Evolutionary conservation across 2,797 vertebrate genomes (phyloP).

Genomic region (Hirundo rustica): DNA sequence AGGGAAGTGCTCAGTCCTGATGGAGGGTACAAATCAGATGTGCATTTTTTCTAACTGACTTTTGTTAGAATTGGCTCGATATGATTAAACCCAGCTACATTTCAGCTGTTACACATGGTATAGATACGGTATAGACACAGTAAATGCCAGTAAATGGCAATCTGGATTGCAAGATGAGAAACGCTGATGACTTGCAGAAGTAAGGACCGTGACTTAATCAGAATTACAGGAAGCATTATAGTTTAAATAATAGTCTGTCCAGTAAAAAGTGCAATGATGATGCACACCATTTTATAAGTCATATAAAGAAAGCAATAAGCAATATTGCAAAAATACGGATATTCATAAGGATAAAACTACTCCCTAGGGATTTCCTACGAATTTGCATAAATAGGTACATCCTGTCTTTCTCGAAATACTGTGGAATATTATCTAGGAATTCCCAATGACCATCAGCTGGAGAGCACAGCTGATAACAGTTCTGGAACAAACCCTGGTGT

Average conservation of each 20-base stretch:
- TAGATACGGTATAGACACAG: neutral
- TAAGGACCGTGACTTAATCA: neutral
- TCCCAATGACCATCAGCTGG: neutral
- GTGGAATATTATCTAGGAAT: neutral
- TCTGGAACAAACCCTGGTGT: neutral
- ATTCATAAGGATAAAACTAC: neutral
- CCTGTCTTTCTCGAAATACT: neutral
- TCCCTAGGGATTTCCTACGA: neutral
- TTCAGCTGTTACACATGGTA: neutral
- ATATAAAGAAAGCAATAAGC: neutral
- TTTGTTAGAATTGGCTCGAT: neutral
- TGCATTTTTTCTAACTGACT: neutral
- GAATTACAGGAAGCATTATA: neutral
- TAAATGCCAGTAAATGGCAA: neutral
- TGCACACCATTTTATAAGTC: neutral
- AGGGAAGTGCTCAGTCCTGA: neutral
- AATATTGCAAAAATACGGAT: neutral
- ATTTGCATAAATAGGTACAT: neutral
- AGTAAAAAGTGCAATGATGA: neutral
- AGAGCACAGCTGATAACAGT: neutral
- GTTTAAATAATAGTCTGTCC: neutral
- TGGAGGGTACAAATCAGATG: neutral
- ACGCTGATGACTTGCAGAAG: neutral
- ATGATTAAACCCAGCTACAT: neutral
- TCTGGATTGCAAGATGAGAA: neutral